A percentile compares a stretch with the other conserved stretches of the same genome.
phyloP scores from a whole-genome alignment of 2,888 invertebrate genomes.

The Coremacera marginata region DNA sequence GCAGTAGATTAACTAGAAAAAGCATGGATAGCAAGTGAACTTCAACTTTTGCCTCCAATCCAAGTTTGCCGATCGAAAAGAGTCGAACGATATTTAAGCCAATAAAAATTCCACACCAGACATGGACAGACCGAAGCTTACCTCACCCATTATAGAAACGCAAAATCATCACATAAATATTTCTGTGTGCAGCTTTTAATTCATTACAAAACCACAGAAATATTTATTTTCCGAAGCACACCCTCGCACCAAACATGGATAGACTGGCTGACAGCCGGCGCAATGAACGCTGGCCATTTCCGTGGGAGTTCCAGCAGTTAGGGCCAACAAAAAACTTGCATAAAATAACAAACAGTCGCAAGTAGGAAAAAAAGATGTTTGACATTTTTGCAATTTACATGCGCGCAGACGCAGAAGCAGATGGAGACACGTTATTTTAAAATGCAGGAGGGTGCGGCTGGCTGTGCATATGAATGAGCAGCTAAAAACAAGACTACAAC shows the following conservation, averaged over 20 bases:
- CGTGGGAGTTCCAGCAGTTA: constrained; percentile 28
- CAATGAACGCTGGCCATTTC: constrained; percentile 8
- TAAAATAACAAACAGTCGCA: background rate
- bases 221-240: constrained; percentile 23
- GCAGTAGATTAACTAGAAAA: no score
- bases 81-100: background rate
- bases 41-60: no score
- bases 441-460: constrained; percentile 25
- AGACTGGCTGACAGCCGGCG: background rate
- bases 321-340: constrained; percentile 1
- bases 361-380: constrained; percentile 28
- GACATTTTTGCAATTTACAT: constrained; percentile 36
- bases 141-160: constrained; percentile 2
- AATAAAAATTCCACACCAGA: constrained; percentile 1
- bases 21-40: no score
- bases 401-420: constrained; percentile 14
- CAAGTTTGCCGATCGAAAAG: background rate
- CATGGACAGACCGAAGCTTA: background rate
- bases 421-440: background rate
- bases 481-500: background rate
- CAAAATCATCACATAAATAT: constrained; percentile 9
- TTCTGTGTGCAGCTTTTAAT: background rate
- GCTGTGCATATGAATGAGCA: constrained; percentile 17
- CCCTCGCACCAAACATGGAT: constrained; percentile 2
- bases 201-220: constrained; percentile 9